Conservation (phyloP, 1,140 invertebrate genomes). For the Leptopilina boulardi region DNA sequence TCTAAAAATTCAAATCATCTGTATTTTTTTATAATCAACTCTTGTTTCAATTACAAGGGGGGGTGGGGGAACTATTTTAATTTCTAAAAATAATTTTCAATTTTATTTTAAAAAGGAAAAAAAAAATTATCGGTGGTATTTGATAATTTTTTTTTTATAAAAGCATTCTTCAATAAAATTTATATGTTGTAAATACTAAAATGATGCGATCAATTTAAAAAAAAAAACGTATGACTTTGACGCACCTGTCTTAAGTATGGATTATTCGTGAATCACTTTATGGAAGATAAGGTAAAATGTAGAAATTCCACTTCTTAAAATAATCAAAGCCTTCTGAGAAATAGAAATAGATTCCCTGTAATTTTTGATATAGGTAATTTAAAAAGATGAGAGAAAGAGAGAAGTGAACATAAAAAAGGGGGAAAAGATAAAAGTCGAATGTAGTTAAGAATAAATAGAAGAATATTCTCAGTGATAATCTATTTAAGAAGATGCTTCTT, state of each 20-base stretch:
- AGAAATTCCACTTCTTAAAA: slow-evolving; percentile 27
- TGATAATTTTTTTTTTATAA: neutral
- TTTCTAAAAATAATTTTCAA: too few relatives aligned
- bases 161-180: slow-evolving; percentile 20
- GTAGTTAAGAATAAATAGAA: neutral
- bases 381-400: slow-evolving; percentile 27
- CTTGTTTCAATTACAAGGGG: too few relatives aligned
- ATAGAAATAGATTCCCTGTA: slow-evolving; percentile 21
- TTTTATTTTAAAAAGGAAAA: too few relatives aligned
- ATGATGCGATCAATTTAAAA: neutral
- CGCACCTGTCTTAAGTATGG: slow-evolving; percentile 1
- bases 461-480: neutral
- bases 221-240: neutral
- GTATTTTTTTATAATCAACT: neutral
- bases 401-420: slow-evolving; percentile 23
- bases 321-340: neutral
- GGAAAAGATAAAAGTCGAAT: slow-evolving; percentile 11
- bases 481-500: neutral
- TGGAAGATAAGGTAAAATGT: slow-evolving; percentile 15
- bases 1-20: neutral
- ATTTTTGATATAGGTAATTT: slow-evolving; percentile 10
- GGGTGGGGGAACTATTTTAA: too few relatives aligned
- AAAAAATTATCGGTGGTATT: neutral
- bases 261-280: slow-evolving; percentile 23
- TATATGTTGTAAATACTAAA: neutral